phyloP scores from a whole-genome alignment of 2,113 vertebrate species.

The Melospiza georgiana region DNA sequence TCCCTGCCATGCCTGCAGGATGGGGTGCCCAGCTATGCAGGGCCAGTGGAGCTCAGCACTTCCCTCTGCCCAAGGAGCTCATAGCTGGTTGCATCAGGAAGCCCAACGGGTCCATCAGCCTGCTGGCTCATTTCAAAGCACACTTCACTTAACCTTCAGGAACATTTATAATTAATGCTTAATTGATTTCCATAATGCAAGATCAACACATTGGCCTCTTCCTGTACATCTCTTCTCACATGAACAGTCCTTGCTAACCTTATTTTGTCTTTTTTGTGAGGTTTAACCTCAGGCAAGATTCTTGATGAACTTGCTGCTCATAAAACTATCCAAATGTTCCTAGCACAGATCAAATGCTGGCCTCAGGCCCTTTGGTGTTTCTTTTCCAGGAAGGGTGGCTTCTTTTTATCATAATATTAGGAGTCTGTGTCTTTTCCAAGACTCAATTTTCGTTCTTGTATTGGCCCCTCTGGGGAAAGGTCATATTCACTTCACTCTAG shows the following conservation, averaged over 20 bases:
- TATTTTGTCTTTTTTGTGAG: constrained; percentile 65
- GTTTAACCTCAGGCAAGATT: constrained; percentile 59
- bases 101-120: neutral
- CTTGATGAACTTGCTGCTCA: constrained; percentile 52
- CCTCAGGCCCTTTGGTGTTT: constrained; percentile 17
- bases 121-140: neutral
- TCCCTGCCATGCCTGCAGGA: accelerated
- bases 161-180: constrained; percentile 66
- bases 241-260: constrained; percentile 58
- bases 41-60: neutral
- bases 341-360: constrained; percentile 47
- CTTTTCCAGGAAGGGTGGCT: constrained; percentile 42
- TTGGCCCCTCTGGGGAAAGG: neutral
- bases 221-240: constrained; percentile 53
- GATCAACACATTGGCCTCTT: constrained; percentile 61
- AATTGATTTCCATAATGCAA: constrained; percentile 72
- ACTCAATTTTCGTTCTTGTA: constrained; percentile 11
- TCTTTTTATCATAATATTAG: constrained; percentile 49
- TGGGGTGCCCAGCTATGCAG: neutral
- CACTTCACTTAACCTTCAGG: constrained; percentile 66
- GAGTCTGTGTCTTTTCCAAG: constrained; percentile 32
- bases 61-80: neutral
- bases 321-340: constrained; percentile 65
- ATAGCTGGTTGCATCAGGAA: neutral
- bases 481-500: neutral